phyloP scores from a whole-genome alignment of 2,888 invertebrate genomes.

The Agrochola macilenta region DNA sequence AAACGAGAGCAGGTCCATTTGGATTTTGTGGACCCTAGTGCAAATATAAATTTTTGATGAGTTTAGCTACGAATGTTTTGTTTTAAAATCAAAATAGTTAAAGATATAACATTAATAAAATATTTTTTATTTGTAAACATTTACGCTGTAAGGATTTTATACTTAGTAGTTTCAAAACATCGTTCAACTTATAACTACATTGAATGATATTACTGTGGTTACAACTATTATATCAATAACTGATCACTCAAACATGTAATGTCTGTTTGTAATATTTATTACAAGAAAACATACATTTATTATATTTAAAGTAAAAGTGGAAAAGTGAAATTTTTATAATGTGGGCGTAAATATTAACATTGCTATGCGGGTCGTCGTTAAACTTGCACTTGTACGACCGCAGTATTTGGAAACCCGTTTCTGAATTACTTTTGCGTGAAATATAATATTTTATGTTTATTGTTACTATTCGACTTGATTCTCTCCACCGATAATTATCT shows the following conservation, averaged over 20 bases:
- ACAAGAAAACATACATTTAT: slow-evolving; percentile 48
- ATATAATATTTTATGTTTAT: slow-evolving; percentile 65
- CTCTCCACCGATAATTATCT: slow-evolving; percentile 44
- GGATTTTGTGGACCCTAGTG: slow-evolving; percentile 48
- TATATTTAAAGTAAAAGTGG: slow-evolving; percentile 83
- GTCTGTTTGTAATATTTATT: slow-evolving; percentile 37
- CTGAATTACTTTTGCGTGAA: slow-evolving; percentile 71
- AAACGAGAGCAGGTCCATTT: slow-evolving; percentile 33
- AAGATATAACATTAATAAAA: neutral
- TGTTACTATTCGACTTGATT: slow-evolving; percentile 57
- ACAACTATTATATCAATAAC: slow-evolving; percentile 15
- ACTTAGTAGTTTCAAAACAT: slow-evolving; percentile 8
- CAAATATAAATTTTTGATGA: neutral
- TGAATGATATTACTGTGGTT: slow-evolving; percentile 1
- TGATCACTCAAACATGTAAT: slow-evolving; percentile 35
- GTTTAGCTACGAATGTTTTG: neutral
- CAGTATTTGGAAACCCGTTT: slow-evolving; percentile 79
- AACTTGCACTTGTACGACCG: slow-evolving; percentile 72
- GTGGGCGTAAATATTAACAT: slow-evolving; percentile 82
- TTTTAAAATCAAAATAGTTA: neutral
- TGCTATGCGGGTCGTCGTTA: slow-evolving; percentile 84
- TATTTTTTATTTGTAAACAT: neutral
- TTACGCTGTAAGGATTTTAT: neutral
- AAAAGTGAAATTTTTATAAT: slow-evolving; percentile 88
- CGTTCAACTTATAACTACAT: neutral